Evolutionary conservation across 2,113 vertebrate species (phyloP).

Genomic region (Neogobius melanostomus): DNA sequence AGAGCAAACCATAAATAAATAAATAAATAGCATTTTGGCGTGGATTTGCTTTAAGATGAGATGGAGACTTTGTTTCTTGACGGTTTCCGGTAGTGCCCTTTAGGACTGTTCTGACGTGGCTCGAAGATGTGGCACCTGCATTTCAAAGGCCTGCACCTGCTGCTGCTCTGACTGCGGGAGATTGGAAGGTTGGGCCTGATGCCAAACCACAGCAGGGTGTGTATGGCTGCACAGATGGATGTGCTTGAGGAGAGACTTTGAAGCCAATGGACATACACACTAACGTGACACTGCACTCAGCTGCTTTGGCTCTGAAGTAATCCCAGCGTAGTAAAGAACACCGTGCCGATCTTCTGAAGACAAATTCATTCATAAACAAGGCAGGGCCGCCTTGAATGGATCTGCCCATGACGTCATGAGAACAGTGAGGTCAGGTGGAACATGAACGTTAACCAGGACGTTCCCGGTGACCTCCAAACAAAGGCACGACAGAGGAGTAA

Average conservation of each 20-base stretch:
- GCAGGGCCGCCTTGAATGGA: not conserved
- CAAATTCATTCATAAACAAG: constrained; percentile 1
- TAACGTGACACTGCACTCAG: not conserved
- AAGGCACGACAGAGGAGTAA: not conserved
- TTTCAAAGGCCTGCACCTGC: constrained; percentile 66
- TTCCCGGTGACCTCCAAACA: constrained; percentile 2
- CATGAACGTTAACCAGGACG: constrained; percentile 12
- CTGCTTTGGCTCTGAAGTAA: not conserved
- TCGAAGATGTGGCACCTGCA: constrained; percentile 65
- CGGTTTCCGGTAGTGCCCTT: no score
- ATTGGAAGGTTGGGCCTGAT: constrained; percentile 41
- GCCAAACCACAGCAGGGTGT: constrained; percentile 64
- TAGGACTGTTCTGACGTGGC: constrained; percentile 4
- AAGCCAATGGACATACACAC: constrained; percentile 11
- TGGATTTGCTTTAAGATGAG: no score
- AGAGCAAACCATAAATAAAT: no score
- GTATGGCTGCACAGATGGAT: constrained; percentile 36
- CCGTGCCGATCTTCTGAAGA: not conserved
- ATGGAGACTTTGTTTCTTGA: no score
- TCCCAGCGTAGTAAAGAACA: not conserved
- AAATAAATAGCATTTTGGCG: no score
- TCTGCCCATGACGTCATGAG: constrained; percentile 16
- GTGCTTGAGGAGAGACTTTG: constrained; percentile 39
- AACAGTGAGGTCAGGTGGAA: constrained; percentile 3
- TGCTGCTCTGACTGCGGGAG: constrained; percentile 44